A percentile compares a stretch with the other conserved stretches of the same genome.
phyloP scores from a whole-genome alignment of 2,113 vertebrate species.

The Indicator maculatus region DNA sequence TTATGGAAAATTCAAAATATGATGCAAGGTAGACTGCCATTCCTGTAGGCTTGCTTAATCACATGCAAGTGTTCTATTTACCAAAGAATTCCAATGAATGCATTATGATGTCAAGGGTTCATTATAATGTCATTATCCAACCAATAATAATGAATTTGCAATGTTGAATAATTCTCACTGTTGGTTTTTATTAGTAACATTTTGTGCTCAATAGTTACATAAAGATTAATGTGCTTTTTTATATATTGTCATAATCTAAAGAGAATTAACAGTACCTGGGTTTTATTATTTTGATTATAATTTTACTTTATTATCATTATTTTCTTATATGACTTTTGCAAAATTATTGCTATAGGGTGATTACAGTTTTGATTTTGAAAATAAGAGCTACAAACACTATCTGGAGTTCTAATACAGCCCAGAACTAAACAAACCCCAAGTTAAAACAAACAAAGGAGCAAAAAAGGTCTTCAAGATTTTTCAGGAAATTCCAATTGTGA shows the following conservation, averaged over 20 bases:
- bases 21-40: slow-evolving; percentile 1
- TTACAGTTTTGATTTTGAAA: background rate
- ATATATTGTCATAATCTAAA: background rate
- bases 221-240: background rate
- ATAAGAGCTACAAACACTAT: background rate
- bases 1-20: slow-evolving; percentile 14
- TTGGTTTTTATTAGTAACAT: slow-evolving; percentile 18
- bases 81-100: background rate
- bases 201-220: background rate
- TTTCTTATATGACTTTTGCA: background rate
- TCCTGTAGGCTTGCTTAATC: slow-evolving; percentile 14
- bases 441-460: background rate
- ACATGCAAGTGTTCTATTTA: background rate
- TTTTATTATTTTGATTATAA: background rate
- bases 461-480: background rate
- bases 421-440: background rate
- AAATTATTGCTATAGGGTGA: background rate
- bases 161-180: slow-evolving; percentile 1
- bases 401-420: background rate
- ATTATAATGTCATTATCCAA: slow-evolving; percentile 9
- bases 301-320: background rate
- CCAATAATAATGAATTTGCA: background rate
- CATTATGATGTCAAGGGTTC: background rate
- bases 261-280: background rate
- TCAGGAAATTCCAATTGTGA: background rate